phyloP scores from a whole-genome alignment of 2,113 vertebrate genomes.

The Sus scrofa region T2T-Sscrofa CM000817.6:129633001-129633500 shows the following conservation, averaged over 20 bases:
- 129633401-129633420: constrained; percentile 91
- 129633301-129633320: constrained; percentile 87
- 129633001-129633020: neutral
- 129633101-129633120: neutral
- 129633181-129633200: neutral
- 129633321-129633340: constrained; percentile 88
- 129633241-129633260: constrained; percentile 79
- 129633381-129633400: constrained; percentile 91
- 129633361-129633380: constrained; percentile 87
- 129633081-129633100: neutral
- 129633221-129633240: constrained; percentile 44
- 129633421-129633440: constrained; percentile 92
- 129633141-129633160: constrained; percentile 73
- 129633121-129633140: constrained; percentile 58
- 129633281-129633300: constrained; percentile 47
- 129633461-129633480: constrained; percentile 92
- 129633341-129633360: constrained; percentile 84
- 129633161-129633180: constrained; percentile 64
- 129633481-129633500: constrained; percentile 94
- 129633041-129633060: neutral
- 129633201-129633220: constrained; percentile 53
- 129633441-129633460: constrained; percentile 95
- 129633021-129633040: neutral
- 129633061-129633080: neutral
- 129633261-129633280: constrained; percentile 80